These are phyloP conservation scores for Pollenia griseotomentosa DNA, from an alignment of 2,888 invertebrate species.

Conservation along the genomic window DNA sequence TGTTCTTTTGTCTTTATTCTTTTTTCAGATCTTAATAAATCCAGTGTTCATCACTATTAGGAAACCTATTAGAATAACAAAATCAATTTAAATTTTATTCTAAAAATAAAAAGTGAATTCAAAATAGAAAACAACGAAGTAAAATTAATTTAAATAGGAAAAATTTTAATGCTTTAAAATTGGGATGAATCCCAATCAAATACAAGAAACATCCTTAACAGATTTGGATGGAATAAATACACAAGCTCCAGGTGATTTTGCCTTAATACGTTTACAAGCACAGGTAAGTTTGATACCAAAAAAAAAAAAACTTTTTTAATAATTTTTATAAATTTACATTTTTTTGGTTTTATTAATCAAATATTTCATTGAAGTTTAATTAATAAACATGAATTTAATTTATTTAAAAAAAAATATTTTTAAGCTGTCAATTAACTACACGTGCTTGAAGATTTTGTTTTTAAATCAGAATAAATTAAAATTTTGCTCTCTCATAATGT, in stretches of 20 bases:
- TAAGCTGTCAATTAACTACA: not conserved
- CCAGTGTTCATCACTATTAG: slow-evolving; percentile 17
- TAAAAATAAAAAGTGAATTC: not conserved
- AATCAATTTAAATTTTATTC: too few relatives aligned
- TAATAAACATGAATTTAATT: not conserved
- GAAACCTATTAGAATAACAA: not conserved
- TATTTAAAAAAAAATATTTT: not conserved
- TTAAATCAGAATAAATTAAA: slow-evolving; percentile 3
- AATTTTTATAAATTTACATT: too few relatives aligned
- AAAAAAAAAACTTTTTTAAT: too few relatives aligned
- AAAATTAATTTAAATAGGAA: slow-evolving; percentile 34
- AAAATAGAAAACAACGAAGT: slow-evolving; percentile 42
- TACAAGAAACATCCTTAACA: slow-evolving; percentile 82
- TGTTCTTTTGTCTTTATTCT: not conserved
- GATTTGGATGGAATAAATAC: slow-evolving; percentile 81
- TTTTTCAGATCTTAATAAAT: slow-evolving; percentile 10
- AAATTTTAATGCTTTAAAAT: slow-evolving; percentile 69
- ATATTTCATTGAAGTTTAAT: not conserved
- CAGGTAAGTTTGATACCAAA: slow-evolving; percentile 72
- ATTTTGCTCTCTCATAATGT: not conserved
- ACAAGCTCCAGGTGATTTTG: slow-evolving; percentile 59
- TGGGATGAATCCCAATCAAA: slow-evolving; percentile 83
- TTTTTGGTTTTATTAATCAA: not conserved
- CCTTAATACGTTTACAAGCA: slow-evolving; percentile 77
- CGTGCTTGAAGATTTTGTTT: slow-evolving; percentile 10